phyloP scores from a whole-genome alignment of 2,888 invertebrate genomes.

The Taphrorychus bicolor region DNA sequence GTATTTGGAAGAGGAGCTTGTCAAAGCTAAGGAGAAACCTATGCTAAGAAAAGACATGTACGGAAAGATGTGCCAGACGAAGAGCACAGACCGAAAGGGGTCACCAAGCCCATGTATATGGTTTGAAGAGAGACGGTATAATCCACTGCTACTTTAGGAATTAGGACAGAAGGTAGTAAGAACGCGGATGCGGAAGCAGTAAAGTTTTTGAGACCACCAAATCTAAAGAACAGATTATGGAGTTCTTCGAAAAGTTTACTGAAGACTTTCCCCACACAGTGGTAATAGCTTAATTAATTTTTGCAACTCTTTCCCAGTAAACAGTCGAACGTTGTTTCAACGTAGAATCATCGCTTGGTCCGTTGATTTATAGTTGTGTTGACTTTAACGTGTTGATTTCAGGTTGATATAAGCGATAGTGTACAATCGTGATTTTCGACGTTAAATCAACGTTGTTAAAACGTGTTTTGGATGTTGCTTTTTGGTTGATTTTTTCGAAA shows the following conservation, averaged over 20 bases:
- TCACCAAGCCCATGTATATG: slow-evolving; percentile 95
- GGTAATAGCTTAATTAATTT: no score
- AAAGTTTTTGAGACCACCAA: slow-evolving; percentile 97
- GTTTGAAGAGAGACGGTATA: slow-evolving; percentile 97
- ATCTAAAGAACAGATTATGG: slow-evolving; percentile 80
- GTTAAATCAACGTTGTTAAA: no score
- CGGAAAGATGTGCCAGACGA: slow-evolving; percentile 96
- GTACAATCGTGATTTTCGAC: no score
- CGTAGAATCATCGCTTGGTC: no score
- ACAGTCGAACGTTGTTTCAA: slow-evolving; percentile 52
- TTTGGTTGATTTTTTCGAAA: no score
- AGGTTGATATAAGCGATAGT: no score
- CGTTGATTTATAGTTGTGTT: no score
- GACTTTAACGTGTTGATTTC: no score
- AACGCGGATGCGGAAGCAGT: slow-evolving; percentile 87
- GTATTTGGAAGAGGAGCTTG: slow-evolving; percentile 92
- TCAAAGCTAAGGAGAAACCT: slow-evolving; percentile 94
- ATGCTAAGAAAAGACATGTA: slow-evolving; percentile 95
- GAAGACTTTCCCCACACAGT: slow-evolving; percentile 79
- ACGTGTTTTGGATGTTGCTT: no score
- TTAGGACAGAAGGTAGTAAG: slow-evolving; percentile 94
- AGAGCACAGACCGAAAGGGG: slow-evolving; percentile 87
- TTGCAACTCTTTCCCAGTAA: no score
- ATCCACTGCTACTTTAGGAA: slow-evolving; percentile 95
- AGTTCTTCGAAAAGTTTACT: slow-evolving; percentile 83